These are phyloP conservation scores for Trididemnum clinides DNA, from an alignment of 23 tunicate species.

Conservation along the genomic window DNA sequence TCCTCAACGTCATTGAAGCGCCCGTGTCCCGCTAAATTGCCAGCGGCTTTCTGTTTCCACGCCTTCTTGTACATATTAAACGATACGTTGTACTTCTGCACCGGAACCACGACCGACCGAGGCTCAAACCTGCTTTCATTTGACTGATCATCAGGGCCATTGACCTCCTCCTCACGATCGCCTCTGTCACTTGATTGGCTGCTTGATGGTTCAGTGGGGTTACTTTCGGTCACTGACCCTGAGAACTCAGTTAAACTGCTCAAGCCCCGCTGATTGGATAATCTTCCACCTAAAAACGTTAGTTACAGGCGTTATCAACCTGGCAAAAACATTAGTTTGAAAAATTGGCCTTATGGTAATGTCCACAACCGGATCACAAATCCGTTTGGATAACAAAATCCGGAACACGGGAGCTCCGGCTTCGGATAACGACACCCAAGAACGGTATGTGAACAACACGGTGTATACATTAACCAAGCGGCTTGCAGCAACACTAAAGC, in stretches of 20 bases:
- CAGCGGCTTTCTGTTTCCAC: conserved; percentile 30
- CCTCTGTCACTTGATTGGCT: conserved; percentile 49
- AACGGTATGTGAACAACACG: too few species aligned
- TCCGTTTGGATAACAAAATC: too few species aligned
- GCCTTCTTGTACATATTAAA: conserved; percentile 29
- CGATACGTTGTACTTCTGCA: conserved; percentile 46
- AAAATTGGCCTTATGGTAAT: too few species aligned
- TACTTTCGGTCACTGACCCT: conserved; percentile 24
- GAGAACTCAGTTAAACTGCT: conserved; percentile 31
- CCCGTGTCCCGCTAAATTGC: neutral
- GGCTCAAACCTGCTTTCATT: conserved; percentile 9
- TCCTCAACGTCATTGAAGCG: neutral
- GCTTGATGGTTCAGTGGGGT: conserved; percentile 48
- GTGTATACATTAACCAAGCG: too few species aligned
- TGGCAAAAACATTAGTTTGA: too few species aligned
- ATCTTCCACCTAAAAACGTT: conserved; percentile 43
- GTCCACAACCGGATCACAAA: too few species aligned
- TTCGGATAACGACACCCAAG: too few species aligned
- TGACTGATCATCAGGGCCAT: neutral
- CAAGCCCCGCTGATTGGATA: conserved; percentile 48
- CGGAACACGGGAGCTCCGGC: too few species aligned
- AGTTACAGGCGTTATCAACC: too few species aligned
- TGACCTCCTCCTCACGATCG: neutral
- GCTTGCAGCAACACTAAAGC: too few species aligned
- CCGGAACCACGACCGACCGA: conserved; percentile 52